phyloP scores from a whole-genome alignment of 2,797 vertebrate species.

The Enteromius thamalakanensis region DNA sequence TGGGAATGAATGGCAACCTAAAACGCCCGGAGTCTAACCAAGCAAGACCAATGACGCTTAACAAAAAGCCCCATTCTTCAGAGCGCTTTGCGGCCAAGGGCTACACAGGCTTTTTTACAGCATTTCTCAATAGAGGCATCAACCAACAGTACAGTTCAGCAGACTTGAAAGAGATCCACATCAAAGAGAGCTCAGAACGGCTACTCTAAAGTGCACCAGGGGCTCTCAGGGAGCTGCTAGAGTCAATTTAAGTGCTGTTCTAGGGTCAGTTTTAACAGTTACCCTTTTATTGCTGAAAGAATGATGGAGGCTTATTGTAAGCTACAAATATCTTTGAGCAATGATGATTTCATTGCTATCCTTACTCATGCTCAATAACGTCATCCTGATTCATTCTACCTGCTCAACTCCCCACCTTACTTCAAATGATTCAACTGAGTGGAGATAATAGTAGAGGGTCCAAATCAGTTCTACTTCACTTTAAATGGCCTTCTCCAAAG shows the following conservation, averaged over 20 bases:
- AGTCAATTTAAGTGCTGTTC: slow-evolving; percentile 33
- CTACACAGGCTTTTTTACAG: slow-evolving; percentile 46
- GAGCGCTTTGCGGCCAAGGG: slow-evolving; percentile 31
- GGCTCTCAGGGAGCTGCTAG: slow-evolving; percentile 30
- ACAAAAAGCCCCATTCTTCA: slow-evolving; percentile 25
- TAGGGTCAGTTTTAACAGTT: slow-evolving; percentile 36
- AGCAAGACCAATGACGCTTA: background rate
- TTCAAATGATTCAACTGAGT: slow-evolving; percentile 24
- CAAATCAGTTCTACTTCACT: slow-evolving; percentile 35
- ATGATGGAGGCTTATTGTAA: slow-evolving; percentile 22
- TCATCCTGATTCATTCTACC: slow-evolving; percentile 26
- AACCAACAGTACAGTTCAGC: too few species aligned
- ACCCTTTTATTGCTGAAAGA: slow-evolving; percentile 25
- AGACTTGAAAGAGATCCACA: slow-evolving; percentile 45
- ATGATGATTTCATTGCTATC: slow-evolving; percentile 14
- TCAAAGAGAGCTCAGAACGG: slow-evolving; percentile 51
- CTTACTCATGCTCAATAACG: slow-evolving; percentile 28
- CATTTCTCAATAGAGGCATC: slow-evolving; percentile 54
- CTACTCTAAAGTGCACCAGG: slow-evolving; percentile 55
- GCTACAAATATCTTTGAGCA: slow-evolving; percentile 9
- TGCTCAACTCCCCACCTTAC: slow-evolving; percentile 20
- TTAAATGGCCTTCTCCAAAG: slow-evolving; percentile 31
- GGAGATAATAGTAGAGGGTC: slow-evolving; percentile 18
- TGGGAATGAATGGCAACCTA: slow-evolving; percentile 12
- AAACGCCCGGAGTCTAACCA: background rate